phyloP scores from a whole-genome alignment of 2,797 vertebrate species.

The Coregonus suidteri region DNA sequence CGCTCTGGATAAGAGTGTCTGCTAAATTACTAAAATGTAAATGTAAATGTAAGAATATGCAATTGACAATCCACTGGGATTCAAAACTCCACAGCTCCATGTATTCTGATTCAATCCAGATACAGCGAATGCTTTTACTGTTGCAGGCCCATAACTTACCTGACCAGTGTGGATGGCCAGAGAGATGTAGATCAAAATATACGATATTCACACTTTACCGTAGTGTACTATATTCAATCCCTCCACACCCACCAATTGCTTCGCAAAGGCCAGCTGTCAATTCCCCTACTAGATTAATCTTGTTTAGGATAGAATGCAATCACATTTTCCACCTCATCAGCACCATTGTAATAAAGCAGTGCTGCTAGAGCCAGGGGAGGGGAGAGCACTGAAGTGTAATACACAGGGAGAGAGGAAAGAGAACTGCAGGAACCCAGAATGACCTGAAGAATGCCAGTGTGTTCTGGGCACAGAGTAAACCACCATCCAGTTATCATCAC shows the following conservation, averaged over 20 bases:
- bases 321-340: slow-evolving; percentile 41
- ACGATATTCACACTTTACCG: neutral
- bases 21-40: no score
- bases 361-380: slow-evolving; percentile 7
- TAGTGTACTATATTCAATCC: slow-evolving; percentile 23
- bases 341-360: slow-evolving; percentile 41
- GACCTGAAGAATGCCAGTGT: slow-evolving; percentile 1
- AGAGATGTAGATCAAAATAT: neutral
- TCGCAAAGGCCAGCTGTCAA: slow-evolving; percentile 23
- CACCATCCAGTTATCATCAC: neutral
- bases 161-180: neutral
- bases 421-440: slow-evolving; percentile 4
- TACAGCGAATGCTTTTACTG: neutral
- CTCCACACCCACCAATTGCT: slow-evolving; percentile 21
- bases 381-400: neutral
- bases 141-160: neutral
- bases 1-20: no score
- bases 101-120: neutral
- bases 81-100: neutral
- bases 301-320: slow-evolving; percentile 38
- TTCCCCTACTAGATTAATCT: slow-evolving; percentile 41
- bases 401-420: slow-evolving; percentile 12
- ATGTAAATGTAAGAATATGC: no score
- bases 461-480: neutral
- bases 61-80: no score